Evolutionary conservation across 1,140 invertebrate species (phyloP).

Genomic region (Lepidurus arcticus): DNA sequence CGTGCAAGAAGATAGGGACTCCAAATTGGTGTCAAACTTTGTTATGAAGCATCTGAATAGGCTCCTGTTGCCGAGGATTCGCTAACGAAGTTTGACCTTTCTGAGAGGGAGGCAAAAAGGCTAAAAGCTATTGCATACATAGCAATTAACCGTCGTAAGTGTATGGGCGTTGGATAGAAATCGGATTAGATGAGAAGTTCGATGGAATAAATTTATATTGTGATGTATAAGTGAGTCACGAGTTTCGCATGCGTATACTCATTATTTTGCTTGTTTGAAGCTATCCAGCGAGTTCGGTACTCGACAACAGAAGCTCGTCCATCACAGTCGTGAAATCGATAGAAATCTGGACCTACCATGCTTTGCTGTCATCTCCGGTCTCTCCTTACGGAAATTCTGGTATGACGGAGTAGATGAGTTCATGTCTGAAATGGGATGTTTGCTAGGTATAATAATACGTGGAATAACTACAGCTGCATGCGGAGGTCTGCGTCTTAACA

Average conservation of each 20-base stretch:
- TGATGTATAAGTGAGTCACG: no score
- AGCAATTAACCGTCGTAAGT: no score
- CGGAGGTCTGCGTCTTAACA: not conserved
- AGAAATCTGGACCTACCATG: conserved; percentile 15
- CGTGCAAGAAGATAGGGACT: not conserved
- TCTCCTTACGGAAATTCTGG: conserved; percentile 10
- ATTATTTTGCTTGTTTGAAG: not conserved
- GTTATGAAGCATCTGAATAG: not conserved
- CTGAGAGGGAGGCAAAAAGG: not conserved
- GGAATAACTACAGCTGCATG: not conserved
- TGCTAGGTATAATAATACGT: not conserved
- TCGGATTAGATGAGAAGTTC: no score
- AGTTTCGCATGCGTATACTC: no score
- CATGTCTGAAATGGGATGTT: conserved; percentile 1
- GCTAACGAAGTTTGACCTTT: conserved; percentile 11
- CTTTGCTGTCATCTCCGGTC: conserved; percentile 1
- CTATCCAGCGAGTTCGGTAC: not conserved
- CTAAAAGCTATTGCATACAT: not conserved
- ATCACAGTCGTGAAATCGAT: conserved; percentile 8
- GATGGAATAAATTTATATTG: not conserved
- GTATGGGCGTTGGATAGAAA: no score
- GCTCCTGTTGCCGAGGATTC: not conserved
- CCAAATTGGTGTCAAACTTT: not conserved
- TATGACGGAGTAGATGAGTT: conserved; percentile 5
- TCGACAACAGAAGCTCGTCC: conserved; percentile 9